A percentile compares a stretch with the other conserved stretches of the same genome.
Evolutionary conservation across 2,113 vertebrate species (phyloP).

Genomic region (Podarcis muralis): DNA sequence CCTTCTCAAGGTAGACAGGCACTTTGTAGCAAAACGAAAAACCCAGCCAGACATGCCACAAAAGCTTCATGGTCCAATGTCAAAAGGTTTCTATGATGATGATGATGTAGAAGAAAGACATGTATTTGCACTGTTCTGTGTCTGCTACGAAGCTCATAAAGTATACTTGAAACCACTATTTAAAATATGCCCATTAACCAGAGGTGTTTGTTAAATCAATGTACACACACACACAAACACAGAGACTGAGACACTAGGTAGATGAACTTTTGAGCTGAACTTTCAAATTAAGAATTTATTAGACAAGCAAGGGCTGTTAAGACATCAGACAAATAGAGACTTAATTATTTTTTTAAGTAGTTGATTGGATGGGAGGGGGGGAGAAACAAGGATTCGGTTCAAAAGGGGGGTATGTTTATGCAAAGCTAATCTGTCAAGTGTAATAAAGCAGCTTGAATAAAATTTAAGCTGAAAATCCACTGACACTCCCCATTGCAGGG

Average conservation of each 20-base stretch:
- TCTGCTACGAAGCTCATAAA: not conserved
- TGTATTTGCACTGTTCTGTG: not conserved
- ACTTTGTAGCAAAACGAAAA: not conserved
- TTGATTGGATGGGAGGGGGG: constrained; percentile 57
- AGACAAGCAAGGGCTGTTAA: constrained; percentile 67
- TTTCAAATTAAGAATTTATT: constrained; percentile 74
- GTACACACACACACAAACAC: constrained; percentile 27
- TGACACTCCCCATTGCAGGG: constrained; percentile 87
- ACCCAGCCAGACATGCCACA: not conserved
- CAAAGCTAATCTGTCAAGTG: constrained; percentile 87
- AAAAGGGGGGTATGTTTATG: constrained; percentile 78
- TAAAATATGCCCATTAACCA: not conserved
- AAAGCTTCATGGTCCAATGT: not conserved
- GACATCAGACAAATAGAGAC: constrained; percentile 75
- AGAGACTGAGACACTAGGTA: constrained; percentile 28
- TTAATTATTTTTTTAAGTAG: constrained; percentile 76
- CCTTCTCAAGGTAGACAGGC: not conserved
- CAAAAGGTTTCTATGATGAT: not conserved
- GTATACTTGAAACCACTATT: not conserved
- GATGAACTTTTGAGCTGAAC: constrained; percentile 70
- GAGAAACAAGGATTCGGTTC: constrained; percentile 60
- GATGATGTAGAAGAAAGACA: not conserved
- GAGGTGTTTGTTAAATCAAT: constrained; percentile 68
- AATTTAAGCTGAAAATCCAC: constrained; percentile 89
- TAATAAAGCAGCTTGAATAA: constrained; percentile 88